Evolutionary conservation across 2,113 vertebrate species (phyloP).

Genomic region (Pituophis catenifer): DNA sequence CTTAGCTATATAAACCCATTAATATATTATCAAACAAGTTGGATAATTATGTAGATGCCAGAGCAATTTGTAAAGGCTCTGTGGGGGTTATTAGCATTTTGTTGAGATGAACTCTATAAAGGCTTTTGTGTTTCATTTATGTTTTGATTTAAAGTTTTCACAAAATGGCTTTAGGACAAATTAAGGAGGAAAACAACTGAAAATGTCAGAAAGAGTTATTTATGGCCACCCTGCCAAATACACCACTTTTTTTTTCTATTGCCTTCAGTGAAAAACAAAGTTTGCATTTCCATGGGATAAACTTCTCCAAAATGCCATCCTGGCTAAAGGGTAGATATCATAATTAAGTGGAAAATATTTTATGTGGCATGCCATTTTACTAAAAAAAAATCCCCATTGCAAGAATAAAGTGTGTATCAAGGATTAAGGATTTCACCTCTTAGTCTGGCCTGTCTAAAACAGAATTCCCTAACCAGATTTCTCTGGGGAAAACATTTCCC

Average conservation of each 20-base stretch:
- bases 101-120: neutral
- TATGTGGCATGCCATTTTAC: neutral
- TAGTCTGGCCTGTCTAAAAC: neutral
- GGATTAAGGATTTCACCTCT: neutral
- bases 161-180: slow-evolving; percentile 16
- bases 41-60: slow-evolving; percentile 21
- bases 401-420: neutral
- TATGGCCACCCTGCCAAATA: neutral
- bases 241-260: neutral
- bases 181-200: slow-evolving; percentile 18
- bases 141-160: slow-evolving; percentile 1
- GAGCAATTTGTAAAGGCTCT: slow-evolving; percentile 14
- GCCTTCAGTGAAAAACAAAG: neutral
- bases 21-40: neutral
- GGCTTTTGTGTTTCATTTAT: neutral
- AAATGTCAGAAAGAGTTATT: slow-evolving; percentile 5
- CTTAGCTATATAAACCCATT: neutral
- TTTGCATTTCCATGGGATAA: fast-evolving
- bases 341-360: neutral
- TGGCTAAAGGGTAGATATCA: neutral
- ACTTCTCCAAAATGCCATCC: neutral
- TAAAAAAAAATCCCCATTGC: neutral
- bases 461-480: neutral
- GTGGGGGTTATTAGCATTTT: slow-evolving; percentile 20
- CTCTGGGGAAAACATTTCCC: neutral